Evolutionary conservation across 2,888 invertebrate species (phyloP).

Genomic region (Micropterix aruncella): DNA sequence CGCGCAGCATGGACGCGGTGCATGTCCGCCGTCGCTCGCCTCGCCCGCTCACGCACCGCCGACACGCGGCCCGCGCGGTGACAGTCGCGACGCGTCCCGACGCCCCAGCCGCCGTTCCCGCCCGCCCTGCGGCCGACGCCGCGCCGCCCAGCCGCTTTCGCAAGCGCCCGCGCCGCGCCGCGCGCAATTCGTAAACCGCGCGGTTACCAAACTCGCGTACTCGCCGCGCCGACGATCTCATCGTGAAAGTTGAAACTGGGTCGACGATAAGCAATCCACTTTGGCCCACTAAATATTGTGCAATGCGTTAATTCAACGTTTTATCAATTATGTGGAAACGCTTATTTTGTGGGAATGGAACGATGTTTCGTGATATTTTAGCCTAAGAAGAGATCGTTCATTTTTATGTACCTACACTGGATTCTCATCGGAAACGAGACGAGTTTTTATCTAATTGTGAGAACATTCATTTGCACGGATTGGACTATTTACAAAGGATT

Average conservation of each 20-base stretch:
- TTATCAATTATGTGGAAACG: not conserved
- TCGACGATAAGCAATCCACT: not conserved
- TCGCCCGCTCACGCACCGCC: not conserved
- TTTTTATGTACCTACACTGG: not conserved
- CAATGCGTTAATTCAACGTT: not conserved
- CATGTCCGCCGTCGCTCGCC: not conserved
- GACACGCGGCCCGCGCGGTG: not conserved
- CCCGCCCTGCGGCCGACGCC: not conserved
- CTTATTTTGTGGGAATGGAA: not conserved
- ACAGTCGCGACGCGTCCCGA: not conserved
- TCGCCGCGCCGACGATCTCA: not conserved
- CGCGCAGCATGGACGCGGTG: not conserved
- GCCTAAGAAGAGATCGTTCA: not conserved
- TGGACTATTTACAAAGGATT: not conserved
- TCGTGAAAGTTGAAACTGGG: not conserved
- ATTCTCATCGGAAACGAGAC: too few relatives aligned
- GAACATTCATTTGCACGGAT: not conserved
- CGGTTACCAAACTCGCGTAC: too few relatives aligned
- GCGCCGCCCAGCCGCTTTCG: not conserved
- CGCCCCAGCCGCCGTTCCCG: not conserved
- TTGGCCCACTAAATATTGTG: not conserved
- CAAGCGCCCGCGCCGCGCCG: not conserved
- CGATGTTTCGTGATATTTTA: not conserved
- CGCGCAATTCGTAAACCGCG: too few relatives aligned
- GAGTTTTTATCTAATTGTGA: too few relatives aligned